Conservation (phyloP, 2,113 vertebrate species). For the Solea senegalensis region DNA sequence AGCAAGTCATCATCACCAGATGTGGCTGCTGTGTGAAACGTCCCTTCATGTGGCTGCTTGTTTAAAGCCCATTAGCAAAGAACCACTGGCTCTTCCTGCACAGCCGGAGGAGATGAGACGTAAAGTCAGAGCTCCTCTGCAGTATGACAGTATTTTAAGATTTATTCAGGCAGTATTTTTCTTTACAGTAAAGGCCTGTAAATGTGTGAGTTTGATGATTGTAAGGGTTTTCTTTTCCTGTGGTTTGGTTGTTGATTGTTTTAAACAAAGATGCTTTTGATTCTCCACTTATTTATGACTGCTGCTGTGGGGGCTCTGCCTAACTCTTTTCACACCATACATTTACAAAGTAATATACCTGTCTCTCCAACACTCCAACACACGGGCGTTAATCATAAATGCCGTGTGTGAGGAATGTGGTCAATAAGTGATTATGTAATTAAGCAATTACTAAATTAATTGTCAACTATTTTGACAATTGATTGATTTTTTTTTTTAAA, state of each 20-base stretch:
- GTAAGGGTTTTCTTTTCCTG: too few species aligned
- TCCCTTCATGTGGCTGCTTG: neutral
- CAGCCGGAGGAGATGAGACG: neutral
- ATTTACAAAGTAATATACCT: neutral
- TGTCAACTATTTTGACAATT: too few species aligned
- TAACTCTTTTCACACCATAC: constrained; percentile 1
- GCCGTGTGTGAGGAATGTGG: constrained; percentile 22
- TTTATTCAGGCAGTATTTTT: neutral
- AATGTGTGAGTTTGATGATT: too few species aligned
- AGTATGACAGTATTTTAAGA: neutral
- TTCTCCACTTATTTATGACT: neutral
- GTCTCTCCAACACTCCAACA: neutral
- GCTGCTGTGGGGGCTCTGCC: constrained; percentile 1
- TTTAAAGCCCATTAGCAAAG: neutral
- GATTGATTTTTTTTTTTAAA: too few species aligned
- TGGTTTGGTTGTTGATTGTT: too few species aligned
- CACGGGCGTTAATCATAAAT: neutral
- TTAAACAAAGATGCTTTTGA: too few species aligned
- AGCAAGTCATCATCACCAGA: neutral
- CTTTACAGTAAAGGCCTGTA: too few species aligned
- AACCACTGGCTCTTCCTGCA: neutral
- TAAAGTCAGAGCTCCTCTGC: neutral
- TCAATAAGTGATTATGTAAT: constrained; percentile 22
- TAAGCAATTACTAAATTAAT: too few species aligned
- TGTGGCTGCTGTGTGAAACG: constrained; percentile 6